phyloP scores from a whole-genome alignment of 2,113 vertebrate genomes.

The Bubo scandiacus region DNA sequence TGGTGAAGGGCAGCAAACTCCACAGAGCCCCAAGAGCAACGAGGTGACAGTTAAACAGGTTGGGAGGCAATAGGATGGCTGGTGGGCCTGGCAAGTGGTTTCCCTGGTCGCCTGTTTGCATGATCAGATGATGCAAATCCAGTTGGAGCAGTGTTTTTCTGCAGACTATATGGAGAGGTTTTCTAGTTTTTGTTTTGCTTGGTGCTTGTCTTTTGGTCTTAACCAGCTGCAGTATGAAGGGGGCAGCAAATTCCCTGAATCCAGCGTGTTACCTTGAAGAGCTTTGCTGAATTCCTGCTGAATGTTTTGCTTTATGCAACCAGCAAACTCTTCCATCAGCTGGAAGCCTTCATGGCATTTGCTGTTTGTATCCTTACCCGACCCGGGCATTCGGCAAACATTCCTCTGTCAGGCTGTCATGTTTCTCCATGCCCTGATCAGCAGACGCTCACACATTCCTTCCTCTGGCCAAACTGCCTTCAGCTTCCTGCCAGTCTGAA shows the following conservation, averaged over 20 bases:
- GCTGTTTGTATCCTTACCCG: not conserved
- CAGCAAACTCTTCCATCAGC: not conserved
- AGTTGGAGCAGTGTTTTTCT: not conserved
- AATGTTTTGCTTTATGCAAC: not conserved
- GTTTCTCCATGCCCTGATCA: not conserved
- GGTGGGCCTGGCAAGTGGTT: rapidly evolving
- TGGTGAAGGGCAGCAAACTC: not conserved
- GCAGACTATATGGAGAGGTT: rapidly evolving
- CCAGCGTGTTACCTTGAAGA: not conserved
- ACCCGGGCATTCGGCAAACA: not conserved
- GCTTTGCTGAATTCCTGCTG: not conserved
- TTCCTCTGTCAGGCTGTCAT: not conserved
- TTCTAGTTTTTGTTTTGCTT: rapidly evolving
- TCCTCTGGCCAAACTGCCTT: not conserved
- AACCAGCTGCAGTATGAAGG: not conserved
- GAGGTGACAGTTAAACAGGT: not conserved
- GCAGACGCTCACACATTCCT: not conserved
- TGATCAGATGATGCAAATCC: too few relatives aligned
- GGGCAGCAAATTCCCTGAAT: not conserved
- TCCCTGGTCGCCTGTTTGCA: not conserved
- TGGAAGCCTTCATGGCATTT: not conserved
- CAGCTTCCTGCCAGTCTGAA: not conserved
- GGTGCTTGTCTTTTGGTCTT: not conserved
- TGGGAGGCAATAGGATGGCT: not conserved
- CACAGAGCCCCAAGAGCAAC: not conserved